These are phyloP conservation scores for Nomada fabriciana DNA, from an alignment of 2,888 invertebrate genomes.

Conservation along the genomic window DNA sequence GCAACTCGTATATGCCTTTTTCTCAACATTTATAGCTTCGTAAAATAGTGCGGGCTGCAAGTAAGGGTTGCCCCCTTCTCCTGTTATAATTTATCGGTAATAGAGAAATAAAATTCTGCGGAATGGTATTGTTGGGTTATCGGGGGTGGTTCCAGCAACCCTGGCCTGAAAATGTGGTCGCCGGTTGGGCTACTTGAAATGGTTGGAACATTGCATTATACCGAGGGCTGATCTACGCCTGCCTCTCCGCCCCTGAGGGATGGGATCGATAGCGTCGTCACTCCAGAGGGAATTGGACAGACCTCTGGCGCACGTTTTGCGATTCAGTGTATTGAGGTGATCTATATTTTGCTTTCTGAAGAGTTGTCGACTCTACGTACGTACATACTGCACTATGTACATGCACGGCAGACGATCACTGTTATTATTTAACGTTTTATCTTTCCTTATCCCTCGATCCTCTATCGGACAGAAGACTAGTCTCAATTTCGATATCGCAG, in stretches of 20 bases:
- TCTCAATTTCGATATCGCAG: not conserved
- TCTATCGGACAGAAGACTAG: not conserved
- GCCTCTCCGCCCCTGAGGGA: not conserved
- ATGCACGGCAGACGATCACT: not conserved
- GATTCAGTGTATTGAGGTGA: conserved; percentile 17
- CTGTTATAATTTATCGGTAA: conserved; percentile 59
- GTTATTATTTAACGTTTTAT: conserved; percentile 5
- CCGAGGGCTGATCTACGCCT: conserved; percentile 32
- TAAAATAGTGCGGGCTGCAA: too few relatives aligned
- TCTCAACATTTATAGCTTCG: too few relatives aligned
- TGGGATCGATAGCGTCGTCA: conserved; percentile 19
- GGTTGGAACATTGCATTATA: conserved; percentile 75
- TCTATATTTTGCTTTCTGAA: conserved; percentile 29
- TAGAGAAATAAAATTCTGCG: conserved; percentile 74
- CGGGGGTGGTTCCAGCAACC: not conserved
- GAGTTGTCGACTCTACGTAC: conserved; percentile 15
- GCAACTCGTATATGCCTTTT: too few relatives aligned
- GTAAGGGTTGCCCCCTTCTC: too few relatives aligned
- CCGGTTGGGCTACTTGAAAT: conserved; percentile 40
- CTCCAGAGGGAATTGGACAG: conserved; percentile 58
- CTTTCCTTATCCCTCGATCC: not conserved
- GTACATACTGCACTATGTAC: not conserved
- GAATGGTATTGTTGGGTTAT: conserved; percentile 42
- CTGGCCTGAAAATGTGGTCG: conserved; percentile 11
- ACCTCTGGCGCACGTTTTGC: conserved; percentile 27